A percentile compares a stretch with the other conserved stretches of the same genome.
These are phyloP conservation scores for Diglossa cyanea DNA, from an alignment of 2,797 vertebrate species.

Conservation along the genomic window DNA sequence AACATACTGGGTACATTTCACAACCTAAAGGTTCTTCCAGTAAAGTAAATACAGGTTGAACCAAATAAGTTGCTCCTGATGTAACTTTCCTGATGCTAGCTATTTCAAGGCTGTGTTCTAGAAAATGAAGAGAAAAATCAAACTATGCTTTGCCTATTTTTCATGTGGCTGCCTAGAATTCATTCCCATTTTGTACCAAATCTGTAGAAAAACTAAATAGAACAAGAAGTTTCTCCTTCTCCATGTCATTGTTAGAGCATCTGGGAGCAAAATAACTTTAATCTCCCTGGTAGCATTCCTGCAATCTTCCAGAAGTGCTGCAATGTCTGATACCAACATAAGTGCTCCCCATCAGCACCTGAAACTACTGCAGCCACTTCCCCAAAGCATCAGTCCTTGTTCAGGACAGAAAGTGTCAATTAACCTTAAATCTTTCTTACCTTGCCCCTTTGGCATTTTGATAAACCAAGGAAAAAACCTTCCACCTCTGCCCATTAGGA, in stretches of 20 bases:
- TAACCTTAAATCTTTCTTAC: background rate
- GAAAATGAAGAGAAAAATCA: background rate
- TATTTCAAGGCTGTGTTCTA: background rate
- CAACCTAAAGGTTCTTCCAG: constrained; percentile 60
- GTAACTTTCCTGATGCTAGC: background rate
- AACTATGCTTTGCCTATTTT: background rate
- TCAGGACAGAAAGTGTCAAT: background rate
- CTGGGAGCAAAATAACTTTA: background rate
- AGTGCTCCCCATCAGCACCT: background rate
- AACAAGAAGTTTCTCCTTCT: background rate
- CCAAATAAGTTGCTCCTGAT: background rate
- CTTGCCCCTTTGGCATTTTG: background rate
- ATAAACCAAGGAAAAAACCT: background rate
- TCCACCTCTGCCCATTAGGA: background rate
- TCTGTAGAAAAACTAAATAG: background rate
- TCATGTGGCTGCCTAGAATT: background rate
- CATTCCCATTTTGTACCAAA: background rate
- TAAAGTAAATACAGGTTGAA: constrained; percentile 25
- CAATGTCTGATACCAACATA: background rate
- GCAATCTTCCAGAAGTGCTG: background rate
- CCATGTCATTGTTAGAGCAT: background rate
- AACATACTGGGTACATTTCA: constrained; percentile 48
- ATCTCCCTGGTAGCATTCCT: background rate
- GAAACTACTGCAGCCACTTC: background rate
- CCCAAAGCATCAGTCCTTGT: background rate